These are phyloP conservation scores for Caenorhabditis latens DNA, from an alignment of 1,140 invertebrate genomes.

Conservation along the genomic window DNA sequence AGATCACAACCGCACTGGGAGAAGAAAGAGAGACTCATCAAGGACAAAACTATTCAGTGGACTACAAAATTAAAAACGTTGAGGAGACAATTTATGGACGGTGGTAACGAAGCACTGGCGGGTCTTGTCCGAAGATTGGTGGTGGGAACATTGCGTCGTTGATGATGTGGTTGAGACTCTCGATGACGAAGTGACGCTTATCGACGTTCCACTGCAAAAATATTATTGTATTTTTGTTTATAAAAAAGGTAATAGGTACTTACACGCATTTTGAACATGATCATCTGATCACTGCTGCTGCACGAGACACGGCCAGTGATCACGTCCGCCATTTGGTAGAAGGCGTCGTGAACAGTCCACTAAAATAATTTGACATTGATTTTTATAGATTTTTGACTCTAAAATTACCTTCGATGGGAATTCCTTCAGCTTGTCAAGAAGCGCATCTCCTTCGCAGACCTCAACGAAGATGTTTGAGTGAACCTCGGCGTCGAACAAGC, in stretches of 20 bases:
- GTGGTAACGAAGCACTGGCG: not conserved
- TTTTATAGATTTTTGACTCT: not conserved
- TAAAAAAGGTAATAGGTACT: not conserved
- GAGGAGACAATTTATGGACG: not conserved
- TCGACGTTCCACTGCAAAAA: not conserved
- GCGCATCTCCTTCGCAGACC: not conserved
- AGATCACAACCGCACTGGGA: too few relatives aligned
- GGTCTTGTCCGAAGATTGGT: not conserved
- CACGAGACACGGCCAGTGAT: not conserved
- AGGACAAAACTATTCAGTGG: too few relatives aligned
- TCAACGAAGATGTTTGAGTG: not conserved
- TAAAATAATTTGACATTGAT: not conserved
- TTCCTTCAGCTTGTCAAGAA: not conserved
- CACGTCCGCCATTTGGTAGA: not conserved
- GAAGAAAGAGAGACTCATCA: too few relatives aligned
- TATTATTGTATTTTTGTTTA: not conserved
- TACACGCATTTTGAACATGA: not conserved
- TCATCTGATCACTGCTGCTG: not conserved
- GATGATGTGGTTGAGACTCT: not conserved
- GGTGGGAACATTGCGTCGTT: not conserved
- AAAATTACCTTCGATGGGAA: not conserved
- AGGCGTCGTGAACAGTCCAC: conserved; percentile 4
- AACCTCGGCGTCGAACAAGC: not conserved
- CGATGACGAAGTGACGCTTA: not conserved
- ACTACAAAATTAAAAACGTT: not conserved